Conservation (phyloP, 2,797 vertebrate genomes). For the Nasua narica region DNA sequence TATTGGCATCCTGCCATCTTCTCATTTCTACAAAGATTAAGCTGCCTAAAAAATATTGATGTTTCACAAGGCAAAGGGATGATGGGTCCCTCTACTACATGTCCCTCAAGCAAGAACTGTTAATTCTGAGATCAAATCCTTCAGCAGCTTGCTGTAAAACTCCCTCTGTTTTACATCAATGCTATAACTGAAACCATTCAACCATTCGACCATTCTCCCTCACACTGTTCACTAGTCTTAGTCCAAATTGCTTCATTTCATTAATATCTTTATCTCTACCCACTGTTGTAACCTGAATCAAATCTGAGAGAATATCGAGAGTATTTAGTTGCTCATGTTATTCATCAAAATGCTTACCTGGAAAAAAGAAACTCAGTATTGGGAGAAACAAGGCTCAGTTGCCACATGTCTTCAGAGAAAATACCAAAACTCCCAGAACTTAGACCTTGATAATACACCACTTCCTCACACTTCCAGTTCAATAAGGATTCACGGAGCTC, state of each 20-base stretch:
- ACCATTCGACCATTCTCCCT: not conserved
- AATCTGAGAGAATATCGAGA: not conserved
- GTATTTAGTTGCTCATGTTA: not conserved
- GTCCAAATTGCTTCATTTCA: not conserved
- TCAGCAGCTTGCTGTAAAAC: not conserved
- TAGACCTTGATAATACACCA: not conserved
- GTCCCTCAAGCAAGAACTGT: not conserved
- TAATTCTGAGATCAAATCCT: not conserved
- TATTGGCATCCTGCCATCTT: not conserved
- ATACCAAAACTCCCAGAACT: not conserved
- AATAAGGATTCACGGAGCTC: not conserved
- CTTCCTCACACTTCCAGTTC: not conserved
- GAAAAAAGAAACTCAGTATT: not conserved
- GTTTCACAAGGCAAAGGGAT: not conserved
- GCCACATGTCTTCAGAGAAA: not conserved
- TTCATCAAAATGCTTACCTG: not conserved
- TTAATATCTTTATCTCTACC: not conserved
- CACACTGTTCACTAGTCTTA: not conserved
- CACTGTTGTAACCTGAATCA: not conserved
- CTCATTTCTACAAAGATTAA: not conserved
- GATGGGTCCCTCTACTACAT: not conserved
- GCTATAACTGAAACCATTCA: not conserved
- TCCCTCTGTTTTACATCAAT: not conserved
- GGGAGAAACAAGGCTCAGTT: not conserved
- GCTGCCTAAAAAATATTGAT: not conserved